Base-by-base conservation (phyloP, 2,797 vertebrate genomes). In the Gallirallus australis region DNA sequence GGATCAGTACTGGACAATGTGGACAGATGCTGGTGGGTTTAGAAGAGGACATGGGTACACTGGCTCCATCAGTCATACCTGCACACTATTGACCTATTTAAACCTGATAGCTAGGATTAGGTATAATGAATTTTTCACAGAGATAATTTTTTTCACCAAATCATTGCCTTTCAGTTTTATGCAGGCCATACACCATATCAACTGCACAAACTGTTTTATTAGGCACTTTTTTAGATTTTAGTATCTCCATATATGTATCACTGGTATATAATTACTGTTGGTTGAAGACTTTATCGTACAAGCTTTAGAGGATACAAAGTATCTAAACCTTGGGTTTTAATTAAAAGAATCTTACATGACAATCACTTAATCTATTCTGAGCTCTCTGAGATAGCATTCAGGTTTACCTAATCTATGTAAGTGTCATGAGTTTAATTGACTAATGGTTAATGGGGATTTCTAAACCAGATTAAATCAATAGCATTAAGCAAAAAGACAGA, bases 391-490 rank as follows among this genome's bases (percentile, higher is more conserved):
- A 73, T 31, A 91, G 61, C 89, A 93, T 40, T 63, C 77, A 95
- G 83, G 68, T 92, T 97, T 96, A 92, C 86, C 77, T 94, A 94
- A 97, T 96, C 89, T 69, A 92, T 97, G 89, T 53, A 96, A 90
- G 63, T 97, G 80, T 93, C 82, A 25, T 72, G 52, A 56, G 52
- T 95, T 96, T 97, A 96, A 93, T 93, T 95, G 91, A 96, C 93
- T 96, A 96, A 97, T 95, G 75, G 73, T 92, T 97, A 97, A 94
- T 95, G 94, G 94, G 86, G 81, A 92, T 94, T 97, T 96, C 72
- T 94, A 91, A 88, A 97, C 81, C 87, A 97, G 79, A 87, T 96
- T 94, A 94, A 91, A 96, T 96, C 92, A 96, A 96, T 91, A 75
- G 8, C 84, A 96, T 94, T 95, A 93, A 91, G 70, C 47, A 96